Conservation (phyloP, 2,113 vertebrate species). For the Monarcha castaneiventris region DNA sequence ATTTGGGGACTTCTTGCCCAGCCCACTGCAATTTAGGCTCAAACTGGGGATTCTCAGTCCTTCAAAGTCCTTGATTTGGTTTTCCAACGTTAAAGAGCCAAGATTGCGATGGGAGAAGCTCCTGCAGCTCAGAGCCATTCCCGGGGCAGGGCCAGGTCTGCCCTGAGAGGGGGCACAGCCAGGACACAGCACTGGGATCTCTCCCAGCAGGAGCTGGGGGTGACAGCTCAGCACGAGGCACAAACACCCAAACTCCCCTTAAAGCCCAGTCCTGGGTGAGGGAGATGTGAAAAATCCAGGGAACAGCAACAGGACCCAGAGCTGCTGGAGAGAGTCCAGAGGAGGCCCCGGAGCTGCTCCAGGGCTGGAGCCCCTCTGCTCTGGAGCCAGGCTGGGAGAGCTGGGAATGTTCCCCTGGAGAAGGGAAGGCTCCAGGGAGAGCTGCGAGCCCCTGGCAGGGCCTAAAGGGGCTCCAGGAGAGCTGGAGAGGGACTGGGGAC, state of each 20-base stretch:
- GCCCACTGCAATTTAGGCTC: neutral
- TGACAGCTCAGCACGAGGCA: neutral
- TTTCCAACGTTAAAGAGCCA: neutral
- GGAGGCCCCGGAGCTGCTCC: neutral
- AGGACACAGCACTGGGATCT: neutral
- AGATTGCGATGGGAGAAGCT: accelerated
- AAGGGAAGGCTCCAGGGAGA: neutral
- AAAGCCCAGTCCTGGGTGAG: neutral
- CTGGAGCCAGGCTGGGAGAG: neutral
- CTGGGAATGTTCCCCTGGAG: neutral
- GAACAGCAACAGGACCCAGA: accelerated
- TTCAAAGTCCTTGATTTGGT: neutral
- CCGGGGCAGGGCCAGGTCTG: neutral
- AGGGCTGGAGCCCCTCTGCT: neutral
- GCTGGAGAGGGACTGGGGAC: neutral
- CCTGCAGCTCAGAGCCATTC: neutral
- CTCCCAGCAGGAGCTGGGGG: accelerated
- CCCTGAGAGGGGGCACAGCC: neutral
- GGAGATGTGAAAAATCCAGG: neutral
- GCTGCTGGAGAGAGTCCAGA: neutral
- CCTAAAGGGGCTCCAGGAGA: neutral
- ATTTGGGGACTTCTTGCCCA: accelerated
- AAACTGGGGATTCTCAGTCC: neutral
- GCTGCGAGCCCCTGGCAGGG: neutral
- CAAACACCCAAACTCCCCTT: neutral